Conservation (phyloP, 2,113 vertebrate genomes). For the Pipa parva region DNA sequence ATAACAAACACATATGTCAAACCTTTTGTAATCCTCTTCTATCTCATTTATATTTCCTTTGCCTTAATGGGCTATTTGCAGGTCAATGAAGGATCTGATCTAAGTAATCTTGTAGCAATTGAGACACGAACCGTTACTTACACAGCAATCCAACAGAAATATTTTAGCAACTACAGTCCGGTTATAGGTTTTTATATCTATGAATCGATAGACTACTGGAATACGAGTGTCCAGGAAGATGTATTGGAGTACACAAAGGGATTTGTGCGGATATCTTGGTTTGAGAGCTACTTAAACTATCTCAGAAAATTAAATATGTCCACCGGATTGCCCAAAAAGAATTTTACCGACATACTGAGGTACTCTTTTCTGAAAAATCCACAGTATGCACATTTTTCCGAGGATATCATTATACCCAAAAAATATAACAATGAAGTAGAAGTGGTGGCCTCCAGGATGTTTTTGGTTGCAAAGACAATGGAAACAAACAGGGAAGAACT, state of each 20-base stretch:
- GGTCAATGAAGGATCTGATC: constrained; percentile 95
- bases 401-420: constrained; percentile 95
- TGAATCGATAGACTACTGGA: constrained; percentile 98
- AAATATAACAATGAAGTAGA: constrained; percentile 87
- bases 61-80: constrained; percentile 98
- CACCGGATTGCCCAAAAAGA: constrained; percentile 81
- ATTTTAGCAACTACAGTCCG: constrained; percentile 95
- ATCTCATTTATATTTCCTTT: constrained; percentile 98
- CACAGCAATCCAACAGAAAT: constrained; percentile 88
- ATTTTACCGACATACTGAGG: constrained; percentile 88
- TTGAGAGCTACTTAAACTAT: constrained; percentile 93
- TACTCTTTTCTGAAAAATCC: constrained; percentile 85
- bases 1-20: constrained; percentile 99
- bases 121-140: constrained; percentile 92
- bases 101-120: constrained; percentile 91
- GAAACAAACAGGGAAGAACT: constrained; percentile 97
- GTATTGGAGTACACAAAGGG: constrained; percentile 92
- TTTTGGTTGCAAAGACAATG: constrained; percentile 94
- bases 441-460: constrained; percentile 92
- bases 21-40: constrained; percentile 97
- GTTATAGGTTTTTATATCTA: constrained; percentile 99
- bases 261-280: constrained; percentile 97
- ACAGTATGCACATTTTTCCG: constrained; percentile 87
- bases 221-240: constrained; percentile 90
- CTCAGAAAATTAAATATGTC: constrained; percentile 88